Evolutionary conservation across 2,888 invertebrate genomes (phyloP), one percentile per base, ranked within the genome.

Genomic region (Athripsodes cinereus): DNA sequence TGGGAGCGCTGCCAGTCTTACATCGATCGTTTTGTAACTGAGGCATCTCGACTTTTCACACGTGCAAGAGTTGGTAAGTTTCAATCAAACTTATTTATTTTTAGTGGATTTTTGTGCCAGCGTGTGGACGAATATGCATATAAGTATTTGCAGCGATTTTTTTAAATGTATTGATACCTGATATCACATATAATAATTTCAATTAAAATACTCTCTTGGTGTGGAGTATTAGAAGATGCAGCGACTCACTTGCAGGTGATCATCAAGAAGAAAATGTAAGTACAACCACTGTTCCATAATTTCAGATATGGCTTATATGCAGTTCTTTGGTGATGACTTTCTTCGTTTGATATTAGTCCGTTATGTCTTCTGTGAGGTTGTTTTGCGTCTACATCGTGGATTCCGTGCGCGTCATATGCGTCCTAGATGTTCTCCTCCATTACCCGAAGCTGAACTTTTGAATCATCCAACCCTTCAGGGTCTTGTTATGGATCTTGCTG

Each of bases 311-410:
- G 81, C 82, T 59, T 87, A 84, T 73, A 78, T 94, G 65, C 88
- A 92, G 74, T 96, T 96, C 76, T 90, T 96, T 76, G 92, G 94
- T 46, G 96, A 97, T 74, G 96, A 96, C 70, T 97, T 96, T 76
- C 81, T 97, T 65, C 86, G 96, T 61, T 81, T 95, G 61, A 77
- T 96, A 62, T 81, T 96, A 64, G 80, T 95, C 64, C 87, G 96
- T 63, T 96, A 90, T 78, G 87, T 96, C 64, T 96, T 97, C 81
- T 96, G 96, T 79, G 91, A 92, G 78, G 88, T 92, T 67, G 89
- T 92, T 52, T 78, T 96, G 65, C 87, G 92, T 66, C 81, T 93
- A 69, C 96, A 97, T 76, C 85, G 93, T 64, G 87, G 88, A 59
- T 88, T 87, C 73, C 83, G 92, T 69, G 87, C 90, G 61, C 86